Percentiles rank a stretch among this genome's conserved stretches.
These are phyloP conservation scores for Paracanthobrama guichenoti DNA, from an alignment of 2,113 vertebrate species.

Conservation along the genomic window DNA sequence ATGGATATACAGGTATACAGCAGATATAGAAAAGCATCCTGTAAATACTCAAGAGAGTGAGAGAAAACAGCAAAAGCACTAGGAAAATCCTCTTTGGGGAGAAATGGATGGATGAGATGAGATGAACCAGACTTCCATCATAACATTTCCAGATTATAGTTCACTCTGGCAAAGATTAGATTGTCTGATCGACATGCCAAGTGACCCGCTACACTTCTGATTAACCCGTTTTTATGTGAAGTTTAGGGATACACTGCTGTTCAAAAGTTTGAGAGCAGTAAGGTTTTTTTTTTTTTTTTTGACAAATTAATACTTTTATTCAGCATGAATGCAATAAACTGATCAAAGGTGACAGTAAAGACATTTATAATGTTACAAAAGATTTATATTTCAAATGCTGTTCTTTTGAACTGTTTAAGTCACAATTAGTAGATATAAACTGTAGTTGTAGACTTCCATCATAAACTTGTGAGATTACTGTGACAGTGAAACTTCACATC, in stretches of 20 bases:
- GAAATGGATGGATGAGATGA: background rate
- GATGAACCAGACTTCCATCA: background rate
- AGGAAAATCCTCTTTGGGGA: background rate
- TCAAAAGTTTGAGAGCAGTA: too few species aligned
- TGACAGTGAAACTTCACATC: background rate
- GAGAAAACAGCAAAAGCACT: constrained; percentile 7
- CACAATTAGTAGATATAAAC: background rate
- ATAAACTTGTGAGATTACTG: background rate
- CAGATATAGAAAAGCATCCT: background rate
- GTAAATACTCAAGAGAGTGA: background rate
- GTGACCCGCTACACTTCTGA: background rate
- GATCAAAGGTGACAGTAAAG: too few species aligned
- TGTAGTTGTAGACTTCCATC: background rate
- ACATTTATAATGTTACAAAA: too few species aligned
- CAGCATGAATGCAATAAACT: too few species aligned
- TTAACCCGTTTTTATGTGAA: background rate
- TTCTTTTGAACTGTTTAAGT: background rate
- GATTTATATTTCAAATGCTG: too few species aligned
- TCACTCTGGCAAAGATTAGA: background rate
- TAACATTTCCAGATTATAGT: background rate
- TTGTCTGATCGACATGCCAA: background rate
- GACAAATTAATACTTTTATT: too few species aligned
- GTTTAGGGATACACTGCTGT: background rate
- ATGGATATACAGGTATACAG: background rate
- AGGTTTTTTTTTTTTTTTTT: too few species aligned